Base-by-base conservation (phyloP, 2,113 vertebrate genomes). In the Otolemur garnettii region DNA sequence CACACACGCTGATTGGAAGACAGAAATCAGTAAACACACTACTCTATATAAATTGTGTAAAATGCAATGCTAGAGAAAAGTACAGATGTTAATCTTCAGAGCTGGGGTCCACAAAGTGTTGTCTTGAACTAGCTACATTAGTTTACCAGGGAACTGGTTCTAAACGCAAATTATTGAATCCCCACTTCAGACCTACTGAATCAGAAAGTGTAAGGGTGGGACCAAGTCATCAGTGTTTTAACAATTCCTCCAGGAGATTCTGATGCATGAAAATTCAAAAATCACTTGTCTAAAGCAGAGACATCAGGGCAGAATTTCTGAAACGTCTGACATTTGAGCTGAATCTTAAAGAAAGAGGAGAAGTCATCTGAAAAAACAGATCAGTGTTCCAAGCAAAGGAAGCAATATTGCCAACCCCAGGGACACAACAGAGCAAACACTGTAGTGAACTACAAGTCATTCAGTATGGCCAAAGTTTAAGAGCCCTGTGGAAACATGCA, bases 211-310 rank as follows among this genome's bases (percentile, higher is more conserved):
- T 62, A 7, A 13, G 24, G 10, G 5, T 14, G 18, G 28, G 19
- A 35, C 6, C 42, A 10, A 50, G 4, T 18, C 2, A 0, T 17
- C 13, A 28, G n/a, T 38, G 1, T 33, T 59, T 78, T 8, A 30
- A 42, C 4, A 75, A 59, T 24, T 1, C 35, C 5, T 24, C 5
- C 22, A 50, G 35, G 10, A 66, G 14, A 77, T 66, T 94, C 60
- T 62, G 28, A 55, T 7, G 1, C 38, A 66, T 30, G 45, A 1
- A 77, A 33, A 9, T 45, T 62, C 33, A 53, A 28, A 9, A 57
- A 33, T 21, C n/a, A 82, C 18, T 26, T 6, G 15, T 18, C 60
- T 64, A 78, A 19, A 89, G 10, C 7, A 64, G 50, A 97, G 33
- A 38, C 2, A 21, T n/a, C 6, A 57, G 21, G 4, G 13, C 14